phyloP scores from a whole-genome alignment of 1,140 invertebrate species.

The Eciton burchellii region DNA sequence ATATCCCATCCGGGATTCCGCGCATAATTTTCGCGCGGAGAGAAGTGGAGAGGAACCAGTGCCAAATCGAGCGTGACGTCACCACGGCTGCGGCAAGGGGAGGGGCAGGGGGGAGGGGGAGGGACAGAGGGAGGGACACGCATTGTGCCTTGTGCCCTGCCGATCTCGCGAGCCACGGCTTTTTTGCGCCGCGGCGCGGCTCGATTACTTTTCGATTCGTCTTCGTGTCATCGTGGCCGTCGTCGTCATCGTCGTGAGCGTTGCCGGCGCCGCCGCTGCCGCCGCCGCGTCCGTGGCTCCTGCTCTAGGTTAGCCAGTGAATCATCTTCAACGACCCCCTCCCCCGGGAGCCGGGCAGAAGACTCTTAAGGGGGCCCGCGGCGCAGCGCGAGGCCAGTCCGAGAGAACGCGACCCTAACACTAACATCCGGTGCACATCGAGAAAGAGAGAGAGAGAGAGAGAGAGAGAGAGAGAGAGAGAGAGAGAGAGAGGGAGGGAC shows the following conservation, averaged over 20 bases:
- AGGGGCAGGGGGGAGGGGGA: no score
- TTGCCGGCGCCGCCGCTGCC: conserved; percentile 5
- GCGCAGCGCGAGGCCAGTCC: conserved; percentile 83
- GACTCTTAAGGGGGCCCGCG: conserved; percentile 84
- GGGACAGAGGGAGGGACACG: no score
- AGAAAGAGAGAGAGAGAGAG: conserved; percentile 50
- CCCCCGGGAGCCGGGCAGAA: conserved; percentile 81
- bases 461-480: conserved; percentile 50
- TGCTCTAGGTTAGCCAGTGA: conserved; percentile 81
- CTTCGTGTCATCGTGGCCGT: conserved; percentile 22
- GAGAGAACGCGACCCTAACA: conserved; percentile 85
- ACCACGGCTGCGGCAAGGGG: no score
- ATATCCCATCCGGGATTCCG: conserved; percentile 22
- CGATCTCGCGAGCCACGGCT: conserved; percentile 51
- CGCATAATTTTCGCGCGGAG: conserved; percentile 27
- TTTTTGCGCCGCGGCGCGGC: conserved; percentile 24
- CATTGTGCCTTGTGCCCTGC: conserved; percentile 3
- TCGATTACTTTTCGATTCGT: conserved; percentile 68
- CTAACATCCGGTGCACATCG: conserved; percentile 83
- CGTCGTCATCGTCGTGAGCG: conserved; percentile 31
- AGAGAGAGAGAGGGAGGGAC: conserved; percentile 10
- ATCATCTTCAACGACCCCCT: conserved; percentile 83
- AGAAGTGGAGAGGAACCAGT: neutral
- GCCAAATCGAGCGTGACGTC: conserved; percentile 52
- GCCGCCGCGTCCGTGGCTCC: conserved; percentile 33